Evolutionary conservation across 1,140 invertebrate genomes (phyloP).

Genomic region (Octopus sinensis): DNA sequence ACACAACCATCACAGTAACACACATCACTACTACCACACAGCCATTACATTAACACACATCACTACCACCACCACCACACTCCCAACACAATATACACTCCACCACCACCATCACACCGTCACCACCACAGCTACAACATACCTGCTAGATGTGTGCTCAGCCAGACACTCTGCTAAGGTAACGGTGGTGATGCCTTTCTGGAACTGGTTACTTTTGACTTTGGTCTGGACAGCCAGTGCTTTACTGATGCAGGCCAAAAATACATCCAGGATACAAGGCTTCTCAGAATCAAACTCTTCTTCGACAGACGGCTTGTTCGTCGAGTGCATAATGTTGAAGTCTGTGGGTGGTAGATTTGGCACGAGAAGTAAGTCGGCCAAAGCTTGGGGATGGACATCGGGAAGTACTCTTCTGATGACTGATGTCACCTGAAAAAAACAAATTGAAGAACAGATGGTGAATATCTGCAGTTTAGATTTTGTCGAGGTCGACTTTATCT

Average conservation of each 20-base stretch:
- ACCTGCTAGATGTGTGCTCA: slow-evolving; percentile 24
- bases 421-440: slow-evolving; percentile 66
- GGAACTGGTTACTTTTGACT: slow-evolving; percentile 69
- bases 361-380: slow-evolving; percentile 66
- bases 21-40: no score
- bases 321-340: slow-evolving; percentile 66
- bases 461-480: no score
- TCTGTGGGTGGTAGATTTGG: slow-evolving; percentile 71
- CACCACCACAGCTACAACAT: neutral
- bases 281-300: slow-evolving; percentile 64
- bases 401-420: slow-evolving; percentile 79
- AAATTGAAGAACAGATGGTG: neutral
- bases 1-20: no score
- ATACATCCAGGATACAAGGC: slow-evolving; percentile 73
- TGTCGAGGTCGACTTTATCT: no score
- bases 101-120: neutral
- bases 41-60: no score
- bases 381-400: slow-evolving; percentile 68
- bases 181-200: slow-evolving; percentile 66
- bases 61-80: no score
- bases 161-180: slow-evolving; percentile 60
- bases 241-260: slow-evolving; percentile 83
- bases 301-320: slow-evolving; percentile 44
- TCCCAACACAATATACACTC: no score
- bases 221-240: slow-evolving; percentile 82